Evolutionary conservation across 2,113 vertebrate species (phyloP).

Genomic region (Cololabis saira): DNA sequence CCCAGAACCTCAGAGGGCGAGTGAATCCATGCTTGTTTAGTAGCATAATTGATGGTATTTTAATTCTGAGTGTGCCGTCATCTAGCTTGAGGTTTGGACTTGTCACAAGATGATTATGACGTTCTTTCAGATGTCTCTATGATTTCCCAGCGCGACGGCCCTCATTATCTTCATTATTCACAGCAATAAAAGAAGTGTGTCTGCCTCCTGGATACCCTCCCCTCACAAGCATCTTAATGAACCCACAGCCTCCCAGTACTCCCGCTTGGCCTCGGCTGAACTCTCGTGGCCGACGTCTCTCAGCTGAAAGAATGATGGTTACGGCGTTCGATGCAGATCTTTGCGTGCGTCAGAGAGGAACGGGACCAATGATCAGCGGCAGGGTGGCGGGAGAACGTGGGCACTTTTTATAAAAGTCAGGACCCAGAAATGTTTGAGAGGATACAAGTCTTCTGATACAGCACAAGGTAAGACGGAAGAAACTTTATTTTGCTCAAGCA

Average conservation of each 20-base stretch:
- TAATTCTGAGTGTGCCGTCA: background rate
- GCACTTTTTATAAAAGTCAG: constrained; percentile 59
- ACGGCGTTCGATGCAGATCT: background rate
- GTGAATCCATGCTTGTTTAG: background rate
- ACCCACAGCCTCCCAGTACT: constrained; percentile 4
- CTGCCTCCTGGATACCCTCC: background rate
- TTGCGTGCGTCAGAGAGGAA: constrained; percentile 46
- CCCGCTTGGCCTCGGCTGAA: constrained; percentile 20
- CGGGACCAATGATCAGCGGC: constrained; percentile 30
- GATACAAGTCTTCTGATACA: background rate
- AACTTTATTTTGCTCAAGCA: background rate
- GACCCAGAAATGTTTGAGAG: background rate
- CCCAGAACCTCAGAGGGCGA: background rate
- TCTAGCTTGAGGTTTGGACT: background rate
- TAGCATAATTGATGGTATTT: constrained; percentile 19
- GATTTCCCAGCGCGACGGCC: constrained; percentile 39
- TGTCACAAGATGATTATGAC: constrained; percentile 7
- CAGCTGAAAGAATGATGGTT: constrained; percentile 73
- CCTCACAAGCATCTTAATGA: constrained; percentile 57
- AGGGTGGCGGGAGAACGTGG: background rate
- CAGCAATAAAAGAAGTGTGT: background rate
- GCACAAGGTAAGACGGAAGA: constrained; percentile 57
- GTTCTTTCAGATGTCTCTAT: constrained; percentile 64
- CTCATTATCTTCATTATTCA: constrained; percentile 11
- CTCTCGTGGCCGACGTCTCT: constrained; percentile 53